Evolutionary conservation across 2,113 vertebrate genomes (phyloP).

Genomic region (Heteronetta atricapilla): DNA sequence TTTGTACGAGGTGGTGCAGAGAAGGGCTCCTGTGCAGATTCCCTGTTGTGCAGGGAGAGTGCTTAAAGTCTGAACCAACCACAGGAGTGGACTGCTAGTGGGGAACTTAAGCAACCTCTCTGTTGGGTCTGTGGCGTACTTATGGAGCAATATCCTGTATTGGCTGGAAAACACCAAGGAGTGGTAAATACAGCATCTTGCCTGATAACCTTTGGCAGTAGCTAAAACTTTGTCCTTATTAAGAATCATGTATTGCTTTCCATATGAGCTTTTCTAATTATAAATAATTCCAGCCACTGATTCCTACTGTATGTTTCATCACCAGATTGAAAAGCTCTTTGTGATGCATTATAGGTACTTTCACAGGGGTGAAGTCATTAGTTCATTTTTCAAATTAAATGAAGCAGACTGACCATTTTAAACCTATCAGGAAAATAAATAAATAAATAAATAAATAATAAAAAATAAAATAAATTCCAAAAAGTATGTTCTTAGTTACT

Average conservation of each 20-base stretch:
- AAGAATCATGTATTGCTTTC: neutral
- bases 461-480: no score
- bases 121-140: rapidly evolving
- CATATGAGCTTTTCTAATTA: neutral
- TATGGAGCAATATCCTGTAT: rapidly evolving
- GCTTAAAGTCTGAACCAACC: neutral
- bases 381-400: neutral
- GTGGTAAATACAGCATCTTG: neutral
- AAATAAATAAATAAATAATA: no score
- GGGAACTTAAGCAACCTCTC: neutral
- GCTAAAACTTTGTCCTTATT: neutral
- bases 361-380: neutral
- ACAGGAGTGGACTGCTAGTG: neutral
- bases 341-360: neutral
- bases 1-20: neutral
- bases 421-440: neutral
- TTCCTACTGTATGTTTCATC: neutral
- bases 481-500: neutral
- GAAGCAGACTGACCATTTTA: neutral
- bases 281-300: neutral
- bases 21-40: neutral
- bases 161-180: neutral
- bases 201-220: neutral
- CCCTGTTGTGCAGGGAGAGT: rapidly evolving
- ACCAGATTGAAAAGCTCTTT: neutral